These are phyloP conservation scores for Exaiptasia diaphana DNA, from an alignment of 64 coral and sea anemone genomes.

Conservation along the genomic window DNA sequence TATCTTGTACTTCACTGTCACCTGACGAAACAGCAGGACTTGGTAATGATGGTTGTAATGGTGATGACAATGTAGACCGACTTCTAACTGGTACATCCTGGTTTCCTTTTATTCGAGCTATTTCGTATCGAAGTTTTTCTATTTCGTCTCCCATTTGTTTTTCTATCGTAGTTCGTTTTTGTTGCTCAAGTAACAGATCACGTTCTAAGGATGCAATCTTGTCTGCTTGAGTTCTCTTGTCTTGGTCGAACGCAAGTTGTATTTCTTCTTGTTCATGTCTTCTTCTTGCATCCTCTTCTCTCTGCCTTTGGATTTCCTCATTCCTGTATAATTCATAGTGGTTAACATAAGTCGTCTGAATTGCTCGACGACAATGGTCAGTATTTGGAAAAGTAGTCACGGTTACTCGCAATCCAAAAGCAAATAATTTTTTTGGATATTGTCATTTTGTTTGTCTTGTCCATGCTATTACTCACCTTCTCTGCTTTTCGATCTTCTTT, in stretches of 20 bases:
- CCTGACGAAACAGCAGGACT: too few species aligned
- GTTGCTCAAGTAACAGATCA: conserved; percentile 47
- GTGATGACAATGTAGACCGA: too few species aligned
- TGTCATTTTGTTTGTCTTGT: not conserved
- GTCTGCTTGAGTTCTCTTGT: conserved; percentile 37
- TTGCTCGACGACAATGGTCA: too few species aligned
- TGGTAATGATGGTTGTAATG: too few species aligned
- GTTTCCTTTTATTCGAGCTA: not conserved
- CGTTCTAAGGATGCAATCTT: conserved; percentile 42
- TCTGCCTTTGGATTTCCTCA: conserved; percentile 42
- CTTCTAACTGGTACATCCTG: not conserved
- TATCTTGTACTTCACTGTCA: conserved; percentile 9
- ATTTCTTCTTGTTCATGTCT: conserved; percentile 18
- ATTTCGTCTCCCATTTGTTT: conserved; percentile 61
- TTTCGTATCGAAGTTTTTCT: conserved; percentile 20
- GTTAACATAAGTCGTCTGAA: too few species aligned
- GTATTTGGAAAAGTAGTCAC: too few species aligned
- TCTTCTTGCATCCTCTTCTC: conserved; percentile 28
- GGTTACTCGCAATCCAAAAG: too few species aligned
- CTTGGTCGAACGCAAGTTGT: conserved; percentile 14
- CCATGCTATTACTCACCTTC: not conserved
- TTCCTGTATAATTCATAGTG: not conserved
- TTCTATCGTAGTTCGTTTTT: conserved; percentile 19
- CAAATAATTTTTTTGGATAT: too few species aligned
- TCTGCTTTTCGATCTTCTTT: not conserved